A percentile compares a stretch with the other conserved stretches of the same genome.
Conservation (phyloP, 2,888 invertebrate genomes). For the Andrena chrysosceles region DNA sequence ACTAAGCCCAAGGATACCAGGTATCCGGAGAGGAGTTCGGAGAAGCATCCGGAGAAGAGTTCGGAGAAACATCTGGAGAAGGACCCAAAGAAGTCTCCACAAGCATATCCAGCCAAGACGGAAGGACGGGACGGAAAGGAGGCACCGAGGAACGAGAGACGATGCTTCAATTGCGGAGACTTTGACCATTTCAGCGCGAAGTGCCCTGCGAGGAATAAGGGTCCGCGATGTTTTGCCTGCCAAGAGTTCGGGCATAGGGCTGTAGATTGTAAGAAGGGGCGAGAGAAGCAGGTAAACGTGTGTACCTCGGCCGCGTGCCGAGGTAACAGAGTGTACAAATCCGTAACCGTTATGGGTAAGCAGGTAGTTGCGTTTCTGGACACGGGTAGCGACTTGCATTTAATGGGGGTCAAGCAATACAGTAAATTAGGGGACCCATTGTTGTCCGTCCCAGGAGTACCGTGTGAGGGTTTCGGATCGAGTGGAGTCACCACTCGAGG, state of each 20-base stretch:
- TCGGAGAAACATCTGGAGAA: too few species aligned
- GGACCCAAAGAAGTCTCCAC: neutral
- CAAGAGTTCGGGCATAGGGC: neutral
- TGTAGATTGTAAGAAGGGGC: slow-evolving; percentile 11
- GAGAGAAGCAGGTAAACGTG: slow-evolving; percentile 9
- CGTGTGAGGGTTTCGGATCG: slow-evolving; percentile 20
- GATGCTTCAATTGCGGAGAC: neutral
- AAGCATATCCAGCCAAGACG: too few species aligned
- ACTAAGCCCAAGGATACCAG: neutral
- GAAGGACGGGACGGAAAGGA: too few species aligned
- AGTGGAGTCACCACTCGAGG: slow-evolving; percentile 6
- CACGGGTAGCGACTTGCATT: slow-evolving; percentile 29
- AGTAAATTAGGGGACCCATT: slow-evolving; percentile 35
- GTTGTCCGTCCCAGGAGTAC: slow-evolving; percentile 12
- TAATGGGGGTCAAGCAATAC: slow-evolving; percentile 47
- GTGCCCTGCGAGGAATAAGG: neutral
- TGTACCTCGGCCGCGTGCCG: neutral
- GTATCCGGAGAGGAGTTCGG: neutral
- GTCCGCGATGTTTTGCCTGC: neutral
- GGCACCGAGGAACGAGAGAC: too few species aligned
- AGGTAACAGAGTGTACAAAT: slow-evolving; percentile 5
- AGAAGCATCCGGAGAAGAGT: too few species aligned
- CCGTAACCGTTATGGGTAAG: slow-evolving; percentile 12
- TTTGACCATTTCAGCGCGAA: neutral
- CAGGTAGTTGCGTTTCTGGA: slow-evolving; percentile 23